Percentiles rank a stretch among this genome's conserved stretches.
phyloP scores from a whole-genome alignment of 2,113 vertebrate species.

The Chloropsis hardwickii region DNA sequence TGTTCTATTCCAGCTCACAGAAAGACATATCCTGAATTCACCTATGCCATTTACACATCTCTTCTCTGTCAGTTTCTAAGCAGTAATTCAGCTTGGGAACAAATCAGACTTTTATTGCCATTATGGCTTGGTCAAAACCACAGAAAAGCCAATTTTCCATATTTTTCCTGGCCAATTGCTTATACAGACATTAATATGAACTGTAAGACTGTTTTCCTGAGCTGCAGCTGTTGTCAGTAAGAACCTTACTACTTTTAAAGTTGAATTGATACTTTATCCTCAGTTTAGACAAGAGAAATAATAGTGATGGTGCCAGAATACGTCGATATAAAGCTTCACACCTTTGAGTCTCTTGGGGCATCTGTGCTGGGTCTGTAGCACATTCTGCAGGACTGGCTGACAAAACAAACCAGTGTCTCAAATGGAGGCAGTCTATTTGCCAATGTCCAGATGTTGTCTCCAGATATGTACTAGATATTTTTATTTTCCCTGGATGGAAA shows the following conservation, averaged over 20 bases:
- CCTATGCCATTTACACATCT: neutral
- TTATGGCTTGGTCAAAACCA: neutral
- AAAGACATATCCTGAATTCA: neutral
- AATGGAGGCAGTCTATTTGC: neutral
- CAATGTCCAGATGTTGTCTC: neutral
- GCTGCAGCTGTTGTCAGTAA: neutral
- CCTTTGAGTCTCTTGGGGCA: neutral
- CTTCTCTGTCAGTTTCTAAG: neutral
- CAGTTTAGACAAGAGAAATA: neutral
- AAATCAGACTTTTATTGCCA: neutral
- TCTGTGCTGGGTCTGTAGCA: neutral
- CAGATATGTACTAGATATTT: neutral
- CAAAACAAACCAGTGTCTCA: neutral
- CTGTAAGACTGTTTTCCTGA: neutral
- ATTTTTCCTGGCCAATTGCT: neutral
- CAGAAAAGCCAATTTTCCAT: neutral
- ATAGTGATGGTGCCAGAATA: neutral
- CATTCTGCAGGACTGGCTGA: neutral
- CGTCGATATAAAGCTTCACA: neutral
- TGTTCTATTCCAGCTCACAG: neutral
- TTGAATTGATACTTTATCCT: neutral
- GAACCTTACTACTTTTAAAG: neutral
- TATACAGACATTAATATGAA: neutral
- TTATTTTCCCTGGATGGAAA: neutral
- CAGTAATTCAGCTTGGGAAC: neutral